phyloP scores from a whole-genome alignment of 1,140 invertebrate species.

The Heterodera schachtii region DNA sequence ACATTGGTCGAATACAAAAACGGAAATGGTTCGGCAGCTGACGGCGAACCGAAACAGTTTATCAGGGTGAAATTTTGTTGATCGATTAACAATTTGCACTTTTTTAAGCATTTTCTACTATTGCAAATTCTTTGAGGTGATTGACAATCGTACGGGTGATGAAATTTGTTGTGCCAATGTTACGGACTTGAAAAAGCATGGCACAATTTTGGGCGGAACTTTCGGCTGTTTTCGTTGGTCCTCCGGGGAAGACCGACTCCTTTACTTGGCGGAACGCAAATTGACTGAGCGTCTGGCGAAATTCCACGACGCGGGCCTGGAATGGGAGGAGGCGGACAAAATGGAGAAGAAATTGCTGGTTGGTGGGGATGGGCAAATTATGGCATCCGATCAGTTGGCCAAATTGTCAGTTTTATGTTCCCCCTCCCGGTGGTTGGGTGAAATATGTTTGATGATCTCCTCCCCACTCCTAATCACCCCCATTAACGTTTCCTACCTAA shows the following conservation, averaged over 20 bases:
- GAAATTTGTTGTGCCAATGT: not conserved
- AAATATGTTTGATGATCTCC: too few species aligned
- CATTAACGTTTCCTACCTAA: too few species aligned
- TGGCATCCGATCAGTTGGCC: too few species aligned
- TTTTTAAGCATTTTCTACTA: too few species aligned
- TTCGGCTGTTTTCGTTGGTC: not conserved
- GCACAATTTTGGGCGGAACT: not conserved
- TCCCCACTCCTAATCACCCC: too few species aligned
- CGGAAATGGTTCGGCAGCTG: too few species aligned
- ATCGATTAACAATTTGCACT: too few species aligned
- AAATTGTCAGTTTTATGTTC: too few species aligned
- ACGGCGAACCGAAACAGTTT: not conserved
- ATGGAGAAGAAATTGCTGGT: slow-evolving; percentile 9
- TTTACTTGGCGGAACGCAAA: not conserved
- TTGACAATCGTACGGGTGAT: not conserved
- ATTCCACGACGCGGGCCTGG: not conserved
- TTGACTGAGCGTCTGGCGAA: not conserved
- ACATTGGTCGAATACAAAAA: not conserved
- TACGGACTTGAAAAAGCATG: not conserved
- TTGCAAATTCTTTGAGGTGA: too few species aligned
- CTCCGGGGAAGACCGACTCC: not conserved
- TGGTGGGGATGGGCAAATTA: too few species aligned
- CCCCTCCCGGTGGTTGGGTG: too few species aligned
- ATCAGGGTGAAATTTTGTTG: not conserved
- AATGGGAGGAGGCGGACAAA: not conserved